These are phyloP conservation scores for Andrena minutula DNA, from an alignment of 2,888 invertebrate species.

Conservation along the genomic window DNA sequence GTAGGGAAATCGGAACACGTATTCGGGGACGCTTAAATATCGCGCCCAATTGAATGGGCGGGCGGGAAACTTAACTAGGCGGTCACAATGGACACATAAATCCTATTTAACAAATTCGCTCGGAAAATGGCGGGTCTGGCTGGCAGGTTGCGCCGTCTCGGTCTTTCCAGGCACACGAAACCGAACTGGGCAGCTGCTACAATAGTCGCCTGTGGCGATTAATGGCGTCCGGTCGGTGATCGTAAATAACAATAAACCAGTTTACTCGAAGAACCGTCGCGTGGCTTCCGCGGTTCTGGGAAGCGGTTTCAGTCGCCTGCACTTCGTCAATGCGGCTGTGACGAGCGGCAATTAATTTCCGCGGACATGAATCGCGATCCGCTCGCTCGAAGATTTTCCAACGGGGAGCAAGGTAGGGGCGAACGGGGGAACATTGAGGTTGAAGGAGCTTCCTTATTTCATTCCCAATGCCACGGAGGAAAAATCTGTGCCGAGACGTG, in stretches of 20 bases:
- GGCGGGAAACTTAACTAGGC: slow-evolving; percentile 46
- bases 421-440: background rate
- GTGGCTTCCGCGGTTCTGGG: slow-evolving; percentile 73
- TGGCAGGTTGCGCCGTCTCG: slow-evolving; percentile 11
- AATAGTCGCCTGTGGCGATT: slow-evolving; percentile 62
- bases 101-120: slow-evolving; percentile 46
- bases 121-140: slow-evolving; percentile 50
- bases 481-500: slow-evolving; percentile 10
- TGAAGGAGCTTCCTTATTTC: slow-evolving; percentile 28
- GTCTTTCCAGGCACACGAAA: slow-evolving; percentile 38
- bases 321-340: slow-evolving; percentile 59
- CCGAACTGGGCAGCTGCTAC: slow-evolving; percentile 55
- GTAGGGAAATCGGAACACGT: background rate
- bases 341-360: slow-evolving; percentile 73
- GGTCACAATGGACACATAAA: slow-evolving; percentile 54
- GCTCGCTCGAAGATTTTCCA: slow-evolving; percentile 44
- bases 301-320: slow-evolving; percentile 58
- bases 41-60: slow-evolving; percentile 8
- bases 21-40: slow-evolving; percentile 16
- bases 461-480: background rate
- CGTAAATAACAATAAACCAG: slow-evolving; percentile 74
- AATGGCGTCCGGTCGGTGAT: slow-evolving; percentile 68
- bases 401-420: background rate
- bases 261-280: slow-evolving; percentile 70
- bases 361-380: slow-evolving; percentile 69